Base-by-base conservation (phyloP, 1,140 invertebrate species). In the Pemphigus obesinymphae region DNA sequence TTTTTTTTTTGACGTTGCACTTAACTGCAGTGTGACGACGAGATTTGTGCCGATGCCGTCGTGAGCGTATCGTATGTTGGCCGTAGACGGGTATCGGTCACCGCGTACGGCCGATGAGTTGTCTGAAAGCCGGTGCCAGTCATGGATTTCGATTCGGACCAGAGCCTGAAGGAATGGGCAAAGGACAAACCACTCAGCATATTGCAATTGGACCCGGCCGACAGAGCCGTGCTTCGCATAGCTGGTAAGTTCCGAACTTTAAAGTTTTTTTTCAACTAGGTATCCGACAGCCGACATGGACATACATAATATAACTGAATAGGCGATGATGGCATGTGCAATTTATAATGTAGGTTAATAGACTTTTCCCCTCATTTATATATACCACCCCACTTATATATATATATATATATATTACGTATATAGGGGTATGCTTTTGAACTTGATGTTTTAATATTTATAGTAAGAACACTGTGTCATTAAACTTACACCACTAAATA, bases 111-210 rank as follows among this genome's bases (percentile, higher is more conserved):
- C 76, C 76, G 53, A 80, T 45, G 76, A 80, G 55, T 80, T 45
- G 55, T 43, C 26, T 20, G 34, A 40, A 17, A 61, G 48, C 53
- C 48, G 23, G 43, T 45, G 43, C 15, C 6, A 43, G 37, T 61
- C 66, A 94, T 94, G 93, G 93, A 94, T 90, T 94, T 93, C 87
- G 92, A 94, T 86, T 90, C 92, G 85, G 92, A 93, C 87, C 92
- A 91, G 85, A 94, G 93, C 87, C 90, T 97, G 87, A 95, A 96
- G 89, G 95, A 97, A 90, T 97, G 96, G 96, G 94, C 94, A 84
- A 95, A 95, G 90, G 94, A 97, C 88, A 96, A 97, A 88, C 96
- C 97, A 84, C 90, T 99, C 85, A 95, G 95, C 88, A 96, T 98
- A 86, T 90, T 98, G 66, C 96, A 98, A 88, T 90, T 99, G 86